Base-by-base conservation (phyloP, 2,888 invertebrate species). In the Rhamnusium bicolor region DNA sequence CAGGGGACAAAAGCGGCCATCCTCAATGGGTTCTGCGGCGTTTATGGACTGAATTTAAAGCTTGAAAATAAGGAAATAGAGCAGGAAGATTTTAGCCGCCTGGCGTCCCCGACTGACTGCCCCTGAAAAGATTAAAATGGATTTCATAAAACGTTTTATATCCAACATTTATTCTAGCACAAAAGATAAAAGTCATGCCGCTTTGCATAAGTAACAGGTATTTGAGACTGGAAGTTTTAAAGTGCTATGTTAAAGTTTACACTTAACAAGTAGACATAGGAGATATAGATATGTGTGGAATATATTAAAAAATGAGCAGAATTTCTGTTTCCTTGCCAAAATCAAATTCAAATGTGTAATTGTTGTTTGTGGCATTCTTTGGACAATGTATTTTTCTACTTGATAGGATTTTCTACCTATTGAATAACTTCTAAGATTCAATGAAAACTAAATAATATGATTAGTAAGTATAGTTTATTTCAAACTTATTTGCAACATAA, bases 101-200 rank as follows among this genome's bases (percentile, higher is more conserved):
- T 27, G 46, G 29, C 40, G 21, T 60, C 51, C 24, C 32, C 51
- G 10, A 27, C 32, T 19, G 40, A 40, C 60, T 60, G 60, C 60
- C 29, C 60, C 40, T 60, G 18, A 29, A 60, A 49, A 53, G 69
- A 69, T 69, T 62, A 69, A 69, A 69, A 49, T 46, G 51, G 69
- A 47, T 69, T 61, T 49, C 51, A 21, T 69, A 60, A 40, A 67
- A 67, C 67, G 67, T 56, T 67, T 67, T 67, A 67, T 56, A 56
- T 67, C 56, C 14, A 24, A 16, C 46, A 16, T 46, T 65, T 56
- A 46, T 67, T 54, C 56, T 16, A 24, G 46, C 7, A 46, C 14
- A 67, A 56, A 67, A 56, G 10, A 80, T 27, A 74, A 77, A 51
- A 69, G 76, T 76, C 53, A 16, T 32, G 10, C 19, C 61, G 16